A percentile compares a stretch with the other conserved stretches of the same genome.
phyloP scores from a whole-genome alignment of 2,113 vertebrate genomes.

The Pomatostomus ruficeps region DNA sequence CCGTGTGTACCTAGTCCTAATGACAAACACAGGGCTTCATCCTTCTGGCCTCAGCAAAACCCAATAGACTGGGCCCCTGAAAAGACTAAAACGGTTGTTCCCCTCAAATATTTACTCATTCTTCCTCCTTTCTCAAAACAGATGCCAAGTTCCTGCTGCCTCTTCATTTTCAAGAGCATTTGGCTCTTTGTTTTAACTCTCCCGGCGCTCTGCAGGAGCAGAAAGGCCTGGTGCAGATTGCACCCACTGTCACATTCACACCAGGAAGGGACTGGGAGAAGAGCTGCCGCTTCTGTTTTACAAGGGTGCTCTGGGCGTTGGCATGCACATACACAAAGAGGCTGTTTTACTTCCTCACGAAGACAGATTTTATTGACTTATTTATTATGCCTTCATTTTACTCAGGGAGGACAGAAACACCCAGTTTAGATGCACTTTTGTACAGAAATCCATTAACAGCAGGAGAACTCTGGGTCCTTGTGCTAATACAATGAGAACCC shows the following conservation, averaged over 20 bases:
- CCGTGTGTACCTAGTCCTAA: constrained; percentile 38
- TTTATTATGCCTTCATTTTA: constrained; percentile 5
- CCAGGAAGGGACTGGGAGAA: constrained; percentile 18
- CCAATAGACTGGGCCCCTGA: background rate
- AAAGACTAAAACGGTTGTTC: background rate
- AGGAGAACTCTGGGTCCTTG: background rate
- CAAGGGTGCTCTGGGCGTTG: background rate
- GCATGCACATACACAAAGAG: background rate
- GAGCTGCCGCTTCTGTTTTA: background rate
- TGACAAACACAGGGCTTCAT: constrained; percentile 18
- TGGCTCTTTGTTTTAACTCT: background rate
- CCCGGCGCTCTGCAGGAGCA: background rate
- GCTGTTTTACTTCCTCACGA: background rate
- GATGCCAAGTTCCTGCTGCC: background rate
- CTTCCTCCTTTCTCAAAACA: background rate
- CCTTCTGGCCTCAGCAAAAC: background rate
- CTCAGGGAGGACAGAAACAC: background rate
- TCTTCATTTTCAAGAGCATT: background rate
- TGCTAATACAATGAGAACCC: background rate
- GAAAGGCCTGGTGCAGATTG: background rate
- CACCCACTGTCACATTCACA: background rate
- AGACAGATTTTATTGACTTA: constrained; percentile 4
- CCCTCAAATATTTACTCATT: constrained; percentile 27
- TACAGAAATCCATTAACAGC: background rate
- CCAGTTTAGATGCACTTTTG: background rate